Evolutionary conservation across 2,113 vertebrate genomes (phyloP), one percentile per base, ranked within the genome.

Genomic region (Vimba vimba): DNA sequence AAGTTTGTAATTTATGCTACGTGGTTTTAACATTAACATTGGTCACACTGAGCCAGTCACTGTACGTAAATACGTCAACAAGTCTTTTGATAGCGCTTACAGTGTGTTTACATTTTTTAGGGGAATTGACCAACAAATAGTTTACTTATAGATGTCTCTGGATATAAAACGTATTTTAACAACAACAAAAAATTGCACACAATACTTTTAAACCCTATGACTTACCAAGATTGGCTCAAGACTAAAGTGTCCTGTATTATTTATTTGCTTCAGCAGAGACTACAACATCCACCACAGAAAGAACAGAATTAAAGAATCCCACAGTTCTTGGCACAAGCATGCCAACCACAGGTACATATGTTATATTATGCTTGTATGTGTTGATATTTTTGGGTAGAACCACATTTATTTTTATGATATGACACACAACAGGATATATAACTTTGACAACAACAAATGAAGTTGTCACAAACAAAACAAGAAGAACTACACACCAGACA

Each of bases 391-490:
- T 79, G 36, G 78, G 25, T 75, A 75, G 43, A 43, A 60, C 25
- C 3, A 69, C 66, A 33, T 21, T 85, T 39, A 82, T 45, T 4
- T 78, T 71, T 27, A 52, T 60, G 82, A 11, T 75, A 64, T 87
- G 45, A 66, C 52, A 76, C 86, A 43, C 50, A 62, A 85, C 86
- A 85, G 77, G 86, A 0, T 17, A 83, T 59, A 52, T 25, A 50
- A n/a, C 25, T 60, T 69, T 77, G 60, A 82, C 50, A 82, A 50
- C 79, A 85, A 68, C 83, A 76, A 73, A 82, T 73, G 75, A 73
- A 82, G 25, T 43, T 88, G 1, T 60, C 71, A 69, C 69, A 87
- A 33, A 36, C 21, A n/a, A 62, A 64, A 25, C 86, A 69, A 15
- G 4, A 77, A 10, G 4, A 75, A 27, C 83, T 3, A 57, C 39